These are phyloP conservation scores for Eulemur coronatus DNA, from an alignment of 2,797 vertebrate genomes.

Conservation along the genomic window DNA sequence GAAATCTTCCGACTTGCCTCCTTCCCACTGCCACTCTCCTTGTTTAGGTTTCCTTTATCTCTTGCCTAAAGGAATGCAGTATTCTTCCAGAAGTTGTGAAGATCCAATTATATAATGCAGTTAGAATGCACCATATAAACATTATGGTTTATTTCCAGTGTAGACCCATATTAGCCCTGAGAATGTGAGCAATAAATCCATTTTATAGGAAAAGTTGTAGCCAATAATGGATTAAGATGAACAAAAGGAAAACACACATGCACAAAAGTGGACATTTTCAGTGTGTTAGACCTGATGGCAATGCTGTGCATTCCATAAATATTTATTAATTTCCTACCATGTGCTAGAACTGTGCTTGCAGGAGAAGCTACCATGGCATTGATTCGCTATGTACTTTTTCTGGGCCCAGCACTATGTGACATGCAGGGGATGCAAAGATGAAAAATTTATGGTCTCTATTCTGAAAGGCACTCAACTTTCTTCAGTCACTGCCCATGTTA, in stretches of 20 bases:
- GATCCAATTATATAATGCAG: neutral
- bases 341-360: neutral
- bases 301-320: neutral
- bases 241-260: neutral
- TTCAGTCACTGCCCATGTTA: neutral
- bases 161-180: neutral
- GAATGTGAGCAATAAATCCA: neutral
- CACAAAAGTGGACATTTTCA: neutral
- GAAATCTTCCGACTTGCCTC: neutral
- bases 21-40: neutral
- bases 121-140: neutral
- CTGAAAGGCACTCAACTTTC: neutral
- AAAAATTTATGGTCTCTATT: neutral
- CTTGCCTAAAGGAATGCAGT: neutral
- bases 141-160: neutral
- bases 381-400: neutral
- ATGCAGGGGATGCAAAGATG: neutral
- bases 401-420: neutral
- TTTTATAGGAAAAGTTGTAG: neutral
- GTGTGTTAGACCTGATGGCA: neutral
- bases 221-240: neutral
- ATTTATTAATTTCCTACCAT: constrained; percentile 12
- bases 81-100: constrained; percentile 5
- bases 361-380: neutral
- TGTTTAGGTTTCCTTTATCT: neutral